Evolutionary conservation across 2,888 invertebrate species (phyloP), one percentile per base, ranked within the genome.

Genomic region (Auanema sp.): DNA sequence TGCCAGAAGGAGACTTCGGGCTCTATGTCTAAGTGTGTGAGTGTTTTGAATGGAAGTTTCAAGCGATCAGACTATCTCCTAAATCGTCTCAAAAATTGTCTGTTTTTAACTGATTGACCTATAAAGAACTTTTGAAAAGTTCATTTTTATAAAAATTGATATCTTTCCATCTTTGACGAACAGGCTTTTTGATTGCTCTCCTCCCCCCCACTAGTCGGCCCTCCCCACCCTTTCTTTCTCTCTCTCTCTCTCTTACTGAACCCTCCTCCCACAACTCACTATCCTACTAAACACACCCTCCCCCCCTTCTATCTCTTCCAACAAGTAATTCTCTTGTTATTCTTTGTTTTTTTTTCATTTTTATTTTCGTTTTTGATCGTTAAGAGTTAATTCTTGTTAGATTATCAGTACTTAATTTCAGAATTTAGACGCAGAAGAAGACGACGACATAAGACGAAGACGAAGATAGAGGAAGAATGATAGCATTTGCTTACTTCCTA

Each of bases 141-240:
- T 47, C 21, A 18, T 47, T 47, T 21, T 47, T 21, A 47, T 47
- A 47, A 47, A 18, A 47, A 47, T 47, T 47, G 47, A 47, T 47
- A 47, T 47, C 16, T 47, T 18, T 18, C n/a, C 24, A 23, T 21
- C 23, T 23, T 52, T 52, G n/a, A 23, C 18, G 24, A n/a, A 21
- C 24, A 52, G n/a, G 21, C 21, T 52, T 23, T 52, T 23, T 21
- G n/a, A n/a, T n/a, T 23, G 24, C n/a, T 3, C 5, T 25, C 14
- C 52, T 52, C 24, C 14, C 24, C 14, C 6, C n/a, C n/a, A n/a
- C n/a, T n/a, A n/a, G n/a, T 18, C 18, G 2, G 14, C n/a, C 24
- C n/a, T n/a, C n/a, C 18, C 23, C 52, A 8, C 52, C 24, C 24
- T 52, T 21, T 52, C 52, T 52, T 18, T 52, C 18, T 52, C 24